Evolutionary conservation across 92 coral and sea anemone genomes (phyloP).

Genomic region (Ricordea florida): DNA sequence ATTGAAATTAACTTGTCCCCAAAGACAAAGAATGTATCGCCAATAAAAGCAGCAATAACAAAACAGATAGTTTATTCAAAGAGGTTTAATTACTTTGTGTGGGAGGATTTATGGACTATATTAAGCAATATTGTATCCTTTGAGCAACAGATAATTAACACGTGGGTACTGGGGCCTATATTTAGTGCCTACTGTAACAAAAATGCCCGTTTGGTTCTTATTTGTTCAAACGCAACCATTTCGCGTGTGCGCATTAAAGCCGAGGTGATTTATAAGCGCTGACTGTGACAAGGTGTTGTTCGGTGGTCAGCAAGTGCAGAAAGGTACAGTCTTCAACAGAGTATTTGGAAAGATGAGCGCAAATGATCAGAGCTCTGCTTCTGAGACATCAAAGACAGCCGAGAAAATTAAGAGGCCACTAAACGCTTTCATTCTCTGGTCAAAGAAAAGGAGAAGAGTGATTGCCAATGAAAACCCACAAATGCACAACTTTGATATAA

Average conservation of each 20-base stretch:
- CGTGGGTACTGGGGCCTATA: constrained; percentile 67
- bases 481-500: constrained; percentile 99
- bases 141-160: constrained; percentile 78
- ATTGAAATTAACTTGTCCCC: constrained; percentile 84
- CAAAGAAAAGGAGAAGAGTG: constrained; percentile 92
- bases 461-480: constrained; percentile 98
- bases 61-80: constrained; percentile 91
- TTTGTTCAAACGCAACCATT: constrained; percentile 48
- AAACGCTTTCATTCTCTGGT: constrained; percentile 98
- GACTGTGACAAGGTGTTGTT: constrained; percentile 7
- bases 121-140: constrained; percentile 83
- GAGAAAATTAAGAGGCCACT: constrained; percentile 98
- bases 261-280: constrained; percentile 10
- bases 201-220: constrained; percentile 21
- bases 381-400: constrained; percentile 48
- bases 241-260: constrained; percentile 57
- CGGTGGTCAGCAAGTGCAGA: not conserved
- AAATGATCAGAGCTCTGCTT: constrained; percentile 43
- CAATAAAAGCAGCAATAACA: constrained; percentile 86
- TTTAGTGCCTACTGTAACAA: constrained; percentile 63
- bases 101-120: constrained; percentile 89
- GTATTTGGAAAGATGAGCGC: constrained; percentile 60
- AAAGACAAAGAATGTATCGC: constrained; percentile 84
- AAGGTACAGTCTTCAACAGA: constrained; percentile 6
- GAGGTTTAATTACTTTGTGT: constrained; percentile 94